phyloP scores from a whole-genome alignment of 1,140 invertebrate species.

The Heterodera carotae region DNA sequence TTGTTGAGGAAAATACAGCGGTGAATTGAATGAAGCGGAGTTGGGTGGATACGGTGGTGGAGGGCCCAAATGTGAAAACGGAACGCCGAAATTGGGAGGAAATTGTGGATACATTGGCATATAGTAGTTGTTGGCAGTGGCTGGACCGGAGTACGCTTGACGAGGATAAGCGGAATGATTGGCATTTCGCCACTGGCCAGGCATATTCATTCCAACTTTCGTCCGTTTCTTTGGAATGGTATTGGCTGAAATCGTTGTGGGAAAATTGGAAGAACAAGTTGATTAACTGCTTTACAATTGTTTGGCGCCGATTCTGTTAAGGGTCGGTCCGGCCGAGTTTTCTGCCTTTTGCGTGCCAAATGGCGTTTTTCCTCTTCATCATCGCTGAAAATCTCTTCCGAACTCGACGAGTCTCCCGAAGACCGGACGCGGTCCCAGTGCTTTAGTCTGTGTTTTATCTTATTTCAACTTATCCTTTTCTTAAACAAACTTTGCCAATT shows the following conservation, averaged over 20 bases:
- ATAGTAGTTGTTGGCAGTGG: neutral
- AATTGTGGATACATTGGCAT: neutral
- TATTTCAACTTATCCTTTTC: neutral
- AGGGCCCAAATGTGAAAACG: slow-evolving; percentile 3
- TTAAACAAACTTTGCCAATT: slow-evolving; percentile 42
- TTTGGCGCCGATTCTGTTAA: neutral
- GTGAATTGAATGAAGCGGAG: neutral
- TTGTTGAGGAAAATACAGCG: neutral
- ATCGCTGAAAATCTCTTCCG: slow-evolving; percentile 41
- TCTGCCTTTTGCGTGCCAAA: slow-evolving; percentile 29
- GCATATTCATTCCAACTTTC: slow-evolving; percentile 1
- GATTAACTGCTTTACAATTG: neutral
- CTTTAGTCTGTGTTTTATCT: slow-evolving; percentile 25
- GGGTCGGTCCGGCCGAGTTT: neutral
- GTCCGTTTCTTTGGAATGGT: neutral
- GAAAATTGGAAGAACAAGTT: neutral
- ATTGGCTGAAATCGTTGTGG: neutral
- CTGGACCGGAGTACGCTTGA: neutral
- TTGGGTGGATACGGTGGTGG: slow-evolving; percentile 7
- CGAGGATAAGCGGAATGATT: neutral
- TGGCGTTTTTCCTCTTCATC: slow-evolving; percentile 39
- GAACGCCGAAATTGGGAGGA: neutral
- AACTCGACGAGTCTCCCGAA: slow-evolving; percentile 19
- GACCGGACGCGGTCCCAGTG: slow-evolving; percentile 18
- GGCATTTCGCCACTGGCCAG: neutral